A percentile compares a stretch with the other conserved stretches of the same genome.
These are phyloP conservation scores for Megalops atlanticus DNA, from an alignment of 2,113 vertebrate genomes.

Conservation along the genomic window DNA sequence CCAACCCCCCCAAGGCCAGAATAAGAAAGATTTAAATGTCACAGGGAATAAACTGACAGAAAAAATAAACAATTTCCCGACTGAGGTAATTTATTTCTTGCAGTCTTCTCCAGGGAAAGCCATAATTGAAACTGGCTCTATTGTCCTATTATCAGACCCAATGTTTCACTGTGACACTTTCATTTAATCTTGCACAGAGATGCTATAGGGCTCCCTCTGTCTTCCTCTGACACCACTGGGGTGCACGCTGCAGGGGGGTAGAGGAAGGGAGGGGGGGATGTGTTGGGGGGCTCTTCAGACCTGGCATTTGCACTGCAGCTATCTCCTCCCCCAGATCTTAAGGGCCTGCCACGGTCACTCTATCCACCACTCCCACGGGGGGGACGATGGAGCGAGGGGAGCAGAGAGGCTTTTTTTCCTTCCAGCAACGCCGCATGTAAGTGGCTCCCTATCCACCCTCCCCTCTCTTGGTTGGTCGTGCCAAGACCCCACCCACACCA, in stretches of 20 bases:
- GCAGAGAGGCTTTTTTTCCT: background rate
- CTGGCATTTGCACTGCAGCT: slow-evolving; percentile 22
- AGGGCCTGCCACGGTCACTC: background rate
- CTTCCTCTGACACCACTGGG: slow-evolving; percentile 25
- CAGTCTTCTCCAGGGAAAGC: slow-evolving; percentile 46
- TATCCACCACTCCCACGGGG: background rate
- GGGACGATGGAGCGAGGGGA: background rate
- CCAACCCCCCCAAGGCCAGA: slow-evolving; percentile 37
- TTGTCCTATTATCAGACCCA: slow-evolving; percentile 62
- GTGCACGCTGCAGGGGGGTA: background rate
- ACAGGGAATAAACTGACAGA: slow-evolving; percentile 55
- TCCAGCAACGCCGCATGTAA: background rate
- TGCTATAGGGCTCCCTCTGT: slow-evolving; percentile 51
- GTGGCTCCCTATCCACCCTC: background rate
- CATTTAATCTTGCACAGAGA: slow-evolving; percentile 56
- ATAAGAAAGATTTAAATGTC: slow-evolving; percentile 62
- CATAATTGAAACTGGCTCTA: slow-evolving; percentile 61
- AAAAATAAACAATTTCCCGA: slow-evolving; percentile 48
- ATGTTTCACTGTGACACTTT: slow-evolving; percentile 59
- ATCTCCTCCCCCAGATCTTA: slow-evolving; percentile 12
- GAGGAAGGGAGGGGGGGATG: background rate
- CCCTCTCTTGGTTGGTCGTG: too few species aligned
- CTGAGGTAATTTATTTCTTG: slow-evolving; percentile 46
- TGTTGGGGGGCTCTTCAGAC: slow-evolving; percentile 1
- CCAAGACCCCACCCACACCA: background rate